Conservation (phyloP, 2,888 invertebrate species). For the Cheilosia urbana region DNA sequence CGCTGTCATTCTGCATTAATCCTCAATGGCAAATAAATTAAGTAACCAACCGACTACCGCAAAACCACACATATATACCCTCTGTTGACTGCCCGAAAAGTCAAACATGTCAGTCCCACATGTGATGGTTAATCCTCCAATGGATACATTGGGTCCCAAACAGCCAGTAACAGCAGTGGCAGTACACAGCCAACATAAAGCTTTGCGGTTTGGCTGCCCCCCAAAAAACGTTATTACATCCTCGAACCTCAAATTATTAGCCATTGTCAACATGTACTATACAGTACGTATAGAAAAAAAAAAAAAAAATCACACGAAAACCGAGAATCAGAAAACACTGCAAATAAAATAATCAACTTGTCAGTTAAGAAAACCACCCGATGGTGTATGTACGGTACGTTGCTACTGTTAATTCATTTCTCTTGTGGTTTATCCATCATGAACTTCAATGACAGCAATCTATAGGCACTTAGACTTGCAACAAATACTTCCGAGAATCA, state of each 20-base stretch:
- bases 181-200: conserved; percentile 24
- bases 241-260: conserved; percentile 61
- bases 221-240: conserved; percentile 60
- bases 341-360: conserved; percentile 74
- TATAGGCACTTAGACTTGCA: conserved; percentile 6
- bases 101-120: conserved; percentile 71
- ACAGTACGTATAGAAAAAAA: neutral
- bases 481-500: neutral
- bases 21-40: conserved; percentile 69
- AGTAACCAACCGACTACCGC: conserved; percentile 65
- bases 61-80: conserved; percentile 65
- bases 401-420: conserved; percentile 31
- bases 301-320: conserved; percentile 51
- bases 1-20: conserved; percentile 69
- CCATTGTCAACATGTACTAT: conserved; percentile 56
- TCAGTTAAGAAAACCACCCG: conserved; percentile 71
- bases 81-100: conserved; percentile 69
- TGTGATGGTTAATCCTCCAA: conserved; percentile 69
- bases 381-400: neutral
- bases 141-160: conserved; percentile 43
- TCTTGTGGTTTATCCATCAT: conserved; percentile 17
- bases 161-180: conserved; percentile 2
- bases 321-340: conserved; percentile 55
- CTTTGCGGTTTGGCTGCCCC: conserved; percentile 54
- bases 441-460: conserved; percentile 14